Percentiles rank a stretch among this genome's conserved stretches.
These are phyloP conservation scores for Musca domestica DNA, from an alignment of 1,140 invertebrate genomes.

Conservation along the genomic window DNA sequence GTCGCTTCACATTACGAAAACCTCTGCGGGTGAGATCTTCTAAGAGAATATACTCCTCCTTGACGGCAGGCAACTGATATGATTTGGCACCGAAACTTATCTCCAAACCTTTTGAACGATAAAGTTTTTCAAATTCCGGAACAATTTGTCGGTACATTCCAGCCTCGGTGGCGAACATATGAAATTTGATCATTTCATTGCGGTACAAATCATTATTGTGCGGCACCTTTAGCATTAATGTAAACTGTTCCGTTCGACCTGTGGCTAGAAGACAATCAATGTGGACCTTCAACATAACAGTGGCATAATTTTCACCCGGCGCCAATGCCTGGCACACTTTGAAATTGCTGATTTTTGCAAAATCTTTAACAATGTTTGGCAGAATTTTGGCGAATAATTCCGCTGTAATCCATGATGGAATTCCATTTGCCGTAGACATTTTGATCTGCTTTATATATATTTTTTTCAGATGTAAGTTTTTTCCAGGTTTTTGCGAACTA, in stretches of 20 bases:
- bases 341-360: conserved; percentile 33
- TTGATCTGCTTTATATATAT: no score
- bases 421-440: no score
- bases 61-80: conserved; percentile 27
- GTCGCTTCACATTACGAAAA: conserved; percentile 58
- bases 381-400: conserved; percentile 37
- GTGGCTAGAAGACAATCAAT: conserved; percentile 25
- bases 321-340: conserved; percentile 37
- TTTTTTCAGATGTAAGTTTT: no score
- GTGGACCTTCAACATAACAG: conserved; percentile 39
- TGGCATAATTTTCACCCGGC: conserved; percentile 50
- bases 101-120: conserved; percentile 34
- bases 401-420: conserved; percentile 35
- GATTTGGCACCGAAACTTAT: conserved; percentile 34
- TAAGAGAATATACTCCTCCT: conserved; percentile 45
- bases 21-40: conserved; percentile 57
- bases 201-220: conserved; percentile 36
- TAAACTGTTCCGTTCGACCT: background rate
- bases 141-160: conserved; percentile 35
- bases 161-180: conserved; percentile 39
- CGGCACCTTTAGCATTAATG: conserved; percentile 41
- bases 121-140: conserved; percentile 38
- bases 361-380: conserved; percentile 30
- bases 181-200: conserved; percentile 32
- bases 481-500: no score